Evolutionary conservation across 2,888 invertebrate genomes (phyloP).

Genomic region (Aporophyla lueneburgensis): DNA sequence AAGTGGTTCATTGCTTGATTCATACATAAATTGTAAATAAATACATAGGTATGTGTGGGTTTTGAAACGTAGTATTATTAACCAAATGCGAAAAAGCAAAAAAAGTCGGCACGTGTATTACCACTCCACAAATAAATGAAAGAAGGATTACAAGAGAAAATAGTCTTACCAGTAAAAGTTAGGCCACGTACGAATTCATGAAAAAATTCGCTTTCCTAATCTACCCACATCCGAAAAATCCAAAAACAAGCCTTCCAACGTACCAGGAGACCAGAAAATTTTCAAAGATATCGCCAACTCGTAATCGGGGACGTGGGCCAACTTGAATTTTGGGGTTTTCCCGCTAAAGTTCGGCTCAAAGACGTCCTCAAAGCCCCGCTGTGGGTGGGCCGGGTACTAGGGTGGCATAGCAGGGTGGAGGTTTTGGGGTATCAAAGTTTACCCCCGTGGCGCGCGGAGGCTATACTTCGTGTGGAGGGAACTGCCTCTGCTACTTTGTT

Average conservation of each 20-base stretch:
- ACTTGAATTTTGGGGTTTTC: conserved; percentile 90
- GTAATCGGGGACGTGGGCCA: conserved; percentile 86
- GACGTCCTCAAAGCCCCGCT: conserved; percentile 89
- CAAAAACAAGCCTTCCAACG: conserved; percentile 50
- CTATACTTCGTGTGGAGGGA: conserved; percentile 83
- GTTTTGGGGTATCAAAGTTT: conserved; percentile 89
- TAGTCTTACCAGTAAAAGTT: conserved; percentile 20
- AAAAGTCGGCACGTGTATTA: neutral
- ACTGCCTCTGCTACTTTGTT: conserved; percentile 86
- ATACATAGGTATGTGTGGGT: neutral
- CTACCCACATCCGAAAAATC: conserved; percentile 57
- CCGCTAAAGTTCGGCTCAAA: conserved; percentile 88
- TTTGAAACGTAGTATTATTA: neutral
- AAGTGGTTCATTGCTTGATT: neutral
- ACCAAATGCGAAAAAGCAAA: neutral
- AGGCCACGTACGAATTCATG: conserved; percentile 30
- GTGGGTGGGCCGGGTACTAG: conserved; percentile 86
- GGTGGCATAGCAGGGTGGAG: conserved; percentile 80
- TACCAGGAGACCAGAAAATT: conserved; percentile 87
- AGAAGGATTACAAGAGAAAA: conserved; percentile 8
- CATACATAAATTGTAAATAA: neutral
- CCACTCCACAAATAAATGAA: conserved; percentile 17
- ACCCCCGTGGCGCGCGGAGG: conserved; percentile 85
- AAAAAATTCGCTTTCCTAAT: conserved; percentile 44
- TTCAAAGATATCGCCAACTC: conserved; percentile 88